These are phyloP conservation scores for Parauchenoglanis punctatus DNA, from an alignment of 2,797 vertebrate genomes.

Conservation along the genomic window DNA sequence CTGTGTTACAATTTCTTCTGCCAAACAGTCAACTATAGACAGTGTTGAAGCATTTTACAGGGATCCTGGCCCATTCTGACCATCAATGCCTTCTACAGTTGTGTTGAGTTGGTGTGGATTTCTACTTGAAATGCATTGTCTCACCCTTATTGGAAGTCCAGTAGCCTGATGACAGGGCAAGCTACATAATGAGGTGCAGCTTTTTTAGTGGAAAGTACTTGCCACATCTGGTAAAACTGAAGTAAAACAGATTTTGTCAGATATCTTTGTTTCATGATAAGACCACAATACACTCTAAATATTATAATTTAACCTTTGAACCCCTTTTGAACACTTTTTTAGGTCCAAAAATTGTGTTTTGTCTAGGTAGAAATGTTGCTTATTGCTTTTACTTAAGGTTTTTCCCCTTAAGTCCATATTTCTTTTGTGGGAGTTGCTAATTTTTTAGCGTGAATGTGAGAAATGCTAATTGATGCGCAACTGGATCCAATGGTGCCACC, in stretches of 20 bases:
- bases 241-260: not conserved
- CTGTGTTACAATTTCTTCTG: not conserved
- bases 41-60: not conserved
- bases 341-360: no score
- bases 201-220: not conserved
- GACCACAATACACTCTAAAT: not conserved
- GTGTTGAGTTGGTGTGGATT: slow-evolving; percentile 10
- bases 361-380: no score
- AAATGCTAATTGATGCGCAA: no score
- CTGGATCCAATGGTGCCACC: no score
- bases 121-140: slow-evolving; percentile 3
- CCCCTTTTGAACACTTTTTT: no score
- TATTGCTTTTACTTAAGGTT: no score
- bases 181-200: slow-evolving; percentile 5
- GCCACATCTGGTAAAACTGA: not conserved
- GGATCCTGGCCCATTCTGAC: not conserved
- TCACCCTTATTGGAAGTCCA: not conserved
- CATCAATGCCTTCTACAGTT: slow-evolving; percentile 4
- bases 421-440: no score
- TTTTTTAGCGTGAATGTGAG: no score
- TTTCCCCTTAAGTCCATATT: no score
- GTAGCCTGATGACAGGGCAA: slow-evolving; percentile 14
- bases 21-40: not conserved
- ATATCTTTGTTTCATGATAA: not conserved
- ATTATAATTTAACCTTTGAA: not conserved